Evolutionary conservation across 2,888 invertebrate genomes (phyloP).

Genomic region (Pseudoips prasinana): DNA sequence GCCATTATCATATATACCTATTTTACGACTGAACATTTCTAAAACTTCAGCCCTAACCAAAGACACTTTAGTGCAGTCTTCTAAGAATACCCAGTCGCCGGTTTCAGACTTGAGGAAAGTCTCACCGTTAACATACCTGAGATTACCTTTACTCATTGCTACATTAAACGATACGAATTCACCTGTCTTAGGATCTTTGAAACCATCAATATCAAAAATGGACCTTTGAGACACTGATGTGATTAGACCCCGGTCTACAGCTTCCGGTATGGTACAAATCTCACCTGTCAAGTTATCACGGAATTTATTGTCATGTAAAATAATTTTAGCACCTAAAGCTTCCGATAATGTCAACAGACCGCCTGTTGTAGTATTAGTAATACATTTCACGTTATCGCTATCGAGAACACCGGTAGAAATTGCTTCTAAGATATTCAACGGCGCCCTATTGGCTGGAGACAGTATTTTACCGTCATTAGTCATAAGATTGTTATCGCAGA

Average conservation of each 20-base stretch:
- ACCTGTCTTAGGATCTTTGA: slow-evolving; percentile 90
- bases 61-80: slow-evolving; percentile 89
- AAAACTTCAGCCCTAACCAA: slow-evolving; percentile 92
- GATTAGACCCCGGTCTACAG: slow-evolving; percentile 93
- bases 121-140: slow-evolving; percentile 88
- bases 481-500: slow-evolving; percentile 89
- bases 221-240: slow-evolving; percentile 93
- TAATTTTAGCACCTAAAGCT: slow-evolving; percentile 90
- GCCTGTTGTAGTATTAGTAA: slow-evolving; percentile 90
- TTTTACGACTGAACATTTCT: slow-evolving; percentile 91
- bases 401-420: slow-evolving; percentile 94
- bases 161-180: slow-evolving; percentile 93
- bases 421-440: slow-evolving; percentile 91
- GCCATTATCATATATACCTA: slow-evolving; percentile 90
- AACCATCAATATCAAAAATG: slow-evolving; percentile 95
- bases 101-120: slow-evolving; percentile 88
- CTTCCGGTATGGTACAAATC: slow-evolving; percentile 90
- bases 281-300: slow-evolving; percentile 88
- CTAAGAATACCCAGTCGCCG: slow-evolving; percentile 88
- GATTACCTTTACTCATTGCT: slow-evolving; percentile 88
- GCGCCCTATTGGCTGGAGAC: slow-evolving; percentile 90
- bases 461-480: slow-evolving; percentile 89
- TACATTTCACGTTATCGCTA: slow-evolving; percentile 90
- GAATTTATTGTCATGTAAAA: slow-evolving; percentile 88
- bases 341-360: slow-evolving; percentile 92